Evolutionary conservation across 2,113 vertebrate species (phyloP).

Genomic region (Campylomormyrus tamandua): DNA sequence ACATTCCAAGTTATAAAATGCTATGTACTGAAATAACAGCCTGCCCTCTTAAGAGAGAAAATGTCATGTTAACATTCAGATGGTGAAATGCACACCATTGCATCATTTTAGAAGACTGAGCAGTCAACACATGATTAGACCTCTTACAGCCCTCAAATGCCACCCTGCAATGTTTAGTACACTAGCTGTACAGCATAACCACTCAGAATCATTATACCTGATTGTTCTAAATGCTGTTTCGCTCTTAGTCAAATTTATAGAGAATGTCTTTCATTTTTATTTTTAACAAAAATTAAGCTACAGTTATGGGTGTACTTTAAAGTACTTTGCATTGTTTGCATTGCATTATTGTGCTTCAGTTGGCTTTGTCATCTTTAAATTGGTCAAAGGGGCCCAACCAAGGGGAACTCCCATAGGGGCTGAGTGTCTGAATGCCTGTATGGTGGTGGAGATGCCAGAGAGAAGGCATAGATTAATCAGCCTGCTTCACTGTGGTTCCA

Average conservation of each 20-base stretch:
- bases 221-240: neutral
- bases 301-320: neutral
- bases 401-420: neutral
- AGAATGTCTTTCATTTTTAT: neutral
- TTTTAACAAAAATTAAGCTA: neutral
- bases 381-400: slow-evolving; percentile 1
- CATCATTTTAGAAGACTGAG: neutral
- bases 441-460: neutral
- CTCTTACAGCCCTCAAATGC: neutral
- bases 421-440: neutral
- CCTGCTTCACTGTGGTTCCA: neutral
- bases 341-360: neutral
- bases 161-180: neutral
- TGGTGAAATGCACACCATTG: neutral
- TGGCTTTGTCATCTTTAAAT: neutral
- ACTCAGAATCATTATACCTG: neutral
- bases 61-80: neutral
- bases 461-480: neutral
- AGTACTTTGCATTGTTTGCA: neutral
- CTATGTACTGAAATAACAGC: slow-evolving; percentile 22
- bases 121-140: neutral
- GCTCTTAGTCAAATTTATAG: neutral
- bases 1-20: neutral
- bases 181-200: neutral
- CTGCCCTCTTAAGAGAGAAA: neutral